These are phyloP conservation scores for Lysandra coridon DNA, from an alignment of 2,888 invertebrate genomes.

Conservation along the genomic window DNA sequence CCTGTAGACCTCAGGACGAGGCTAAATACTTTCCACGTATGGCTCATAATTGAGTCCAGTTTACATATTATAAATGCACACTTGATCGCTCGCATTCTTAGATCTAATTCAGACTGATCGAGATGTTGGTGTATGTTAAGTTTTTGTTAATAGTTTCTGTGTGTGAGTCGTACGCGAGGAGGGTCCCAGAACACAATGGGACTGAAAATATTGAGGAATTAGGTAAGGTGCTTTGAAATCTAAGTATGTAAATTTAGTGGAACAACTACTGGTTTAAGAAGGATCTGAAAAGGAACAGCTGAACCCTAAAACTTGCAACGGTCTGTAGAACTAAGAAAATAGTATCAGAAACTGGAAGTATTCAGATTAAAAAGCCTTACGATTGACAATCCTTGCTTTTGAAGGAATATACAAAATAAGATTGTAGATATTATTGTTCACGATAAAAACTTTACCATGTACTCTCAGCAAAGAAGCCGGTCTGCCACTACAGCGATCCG, in stretches of 20 bases:
- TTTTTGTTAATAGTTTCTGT: slow-evolving; percentile 50
- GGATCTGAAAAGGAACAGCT: no score
- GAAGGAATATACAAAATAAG: no score
- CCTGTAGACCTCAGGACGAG: slow-evolving; percentile 49
- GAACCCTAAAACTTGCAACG: no score
- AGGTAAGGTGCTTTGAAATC: slow-evolving; percentile 38
- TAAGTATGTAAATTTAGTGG: no score
- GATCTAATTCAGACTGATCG: slow-evolving; percentile 49
- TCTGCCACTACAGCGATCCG: slow-evolving; percentile 81
- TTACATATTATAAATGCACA: slow-evolving; percentile 63
- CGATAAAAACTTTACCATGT: neutral
- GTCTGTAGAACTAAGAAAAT: no score
- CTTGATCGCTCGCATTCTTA: slow-evolving; percentile 52
- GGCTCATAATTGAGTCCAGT: slow-evolving; percentile 52
- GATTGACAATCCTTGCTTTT: no score
- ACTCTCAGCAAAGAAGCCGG: slow-evolving; percentile 48
- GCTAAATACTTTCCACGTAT: slow-evolving; percentile 58
- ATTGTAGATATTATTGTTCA: no score
- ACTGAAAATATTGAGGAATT: slow-evolving; percentile 47
- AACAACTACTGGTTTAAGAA: no score
- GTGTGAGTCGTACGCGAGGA: slow-evolving; percentile 48
- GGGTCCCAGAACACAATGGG: slow-evolving; percentile 48
- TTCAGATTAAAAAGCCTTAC: no score
- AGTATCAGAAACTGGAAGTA: no score
- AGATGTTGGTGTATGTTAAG: slow-evolving; percentile 49